Percentiles rank a stretch among this genome's conserved stretches.
phyloP scores from a whole-genome alignment of 2,888 invertebrate species.

The Campaea margaritaria region DNA sequence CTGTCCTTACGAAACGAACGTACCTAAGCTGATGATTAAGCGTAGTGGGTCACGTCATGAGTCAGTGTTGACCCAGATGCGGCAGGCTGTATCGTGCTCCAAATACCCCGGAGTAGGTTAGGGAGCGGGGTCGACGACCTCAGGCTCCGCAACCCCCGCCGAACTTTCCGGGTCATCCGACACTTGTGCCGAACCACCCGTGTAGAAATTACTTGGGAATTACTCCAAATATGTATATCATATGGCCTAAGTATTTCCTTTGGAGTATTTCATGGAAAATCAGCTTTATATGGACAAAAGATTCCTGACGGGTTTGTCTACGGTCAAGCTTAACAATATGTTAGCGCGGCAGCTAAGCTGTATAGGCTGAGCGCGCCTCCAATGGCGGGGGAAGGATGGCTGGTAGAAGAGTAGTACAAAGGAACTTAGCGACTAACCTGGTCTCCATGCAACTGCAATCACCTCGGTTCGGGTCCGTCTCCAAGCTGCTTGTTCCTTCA shows the following conservation, averaged over 20 bases:
- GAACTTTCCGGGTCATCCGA: conserved; percentile 66
- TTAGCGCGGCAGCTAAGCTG: no score
- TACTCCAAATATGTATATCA: conserved; percentile 3
- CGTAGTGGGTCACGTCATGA: conserved; percentile 69
- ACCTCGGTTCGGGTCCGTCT: no score
- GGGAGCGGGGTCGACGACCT: conserved; percentile 78
- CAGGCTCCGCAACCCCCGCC: conserved; percentile 59
- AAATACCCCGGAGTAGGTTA: conserved; percentile 81
- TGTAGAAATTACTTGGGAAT: conserved; percentile 19
- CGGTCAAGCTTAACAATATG: no score
- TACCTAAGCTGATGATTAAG: conserved; percentile 70
- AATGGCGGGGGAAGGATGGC: no score
- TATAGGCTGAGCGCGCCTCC: no score
- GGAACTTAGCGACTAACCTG: no score
- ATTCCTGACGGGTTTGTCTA: neutral
- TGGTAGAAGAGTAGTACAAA: no score
- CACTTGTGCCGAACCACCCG: conserved; percentile 42
- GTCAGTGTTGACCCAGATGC: conserved; percentile 79
- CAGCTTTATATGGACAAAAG: neutral
- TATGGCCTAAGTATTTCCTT: conserved; percentile 9
- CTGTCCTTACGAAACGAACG: conserved; percentile 53
- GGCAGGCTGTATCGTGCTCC: conserved; percentile 78
- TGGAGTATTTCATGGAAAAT: neutral
- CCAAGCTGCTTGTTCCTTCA: no score
- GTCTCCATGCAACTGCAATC: no score